A percentile compares a stretch with the other conserved stretches of the same genome.
Conservation (phyloP, 2,888 invertebrate species). For the Diaperis boleti region DNA sequence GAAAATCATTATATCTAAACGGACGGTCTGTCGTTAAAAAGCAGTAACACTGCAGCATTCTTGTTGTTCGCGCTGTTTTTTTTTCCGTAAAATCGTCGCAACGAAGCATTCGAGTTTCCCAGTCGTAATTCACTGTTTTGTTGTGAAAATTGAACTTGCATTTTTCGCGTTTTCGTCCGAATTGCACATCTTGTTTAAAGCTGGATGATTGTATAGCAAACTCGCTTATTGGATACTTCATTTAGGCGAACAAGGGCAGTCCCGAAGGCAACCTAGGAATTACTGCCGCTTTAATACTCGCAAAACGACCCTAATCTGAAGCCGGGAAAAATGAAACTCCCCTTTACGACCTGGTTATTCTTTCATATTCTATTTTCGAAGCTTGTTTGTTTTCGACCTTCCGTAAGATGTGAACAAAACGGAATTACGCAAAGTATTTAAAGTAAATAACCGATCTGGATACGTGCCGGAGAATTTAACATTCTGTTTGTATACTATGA, state of each 20-base stretch:
- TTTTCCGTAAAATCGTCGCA: no score
- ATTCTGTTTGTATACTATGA: constrained; percentile 36
- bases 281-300: constrained; percentile 29
- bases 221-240: constrained; percentile 32
- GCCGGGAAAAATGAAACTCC: constrained; percentile 30
- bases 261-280: constrained; percentile 29
- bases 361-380: constrained; percentile 34
- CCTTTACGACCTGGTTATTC: constrained; percentile 20
- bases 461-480: constrained; percentile 28
- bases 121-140: no score
- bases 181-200: constrained; percentile 19
- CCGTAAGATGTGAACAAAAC: constrained; percentile 16
- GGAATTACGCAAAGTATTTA: constrained; percentile 29
- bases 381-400: constrained; percentile 19
- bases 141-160: neutral
- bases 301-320: constrained; percentile 34
- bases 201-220: constrained; percentile 29
- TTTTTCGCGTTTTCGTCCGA: neutral
- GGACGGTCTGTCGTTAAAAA: no score
- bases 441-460: constrained; percentile 27
- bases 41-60: no score
- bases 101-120: no score
- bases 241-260: constrained; percentile 22
- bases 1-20: no score
- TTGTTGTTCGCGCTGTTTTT: no score